Evolutionary conservation across 2,113 vertebrate genomes (phyloP), one percentile per base, ranked within the genome.

Genomic region (Oncorhynchus keta): DNA sequence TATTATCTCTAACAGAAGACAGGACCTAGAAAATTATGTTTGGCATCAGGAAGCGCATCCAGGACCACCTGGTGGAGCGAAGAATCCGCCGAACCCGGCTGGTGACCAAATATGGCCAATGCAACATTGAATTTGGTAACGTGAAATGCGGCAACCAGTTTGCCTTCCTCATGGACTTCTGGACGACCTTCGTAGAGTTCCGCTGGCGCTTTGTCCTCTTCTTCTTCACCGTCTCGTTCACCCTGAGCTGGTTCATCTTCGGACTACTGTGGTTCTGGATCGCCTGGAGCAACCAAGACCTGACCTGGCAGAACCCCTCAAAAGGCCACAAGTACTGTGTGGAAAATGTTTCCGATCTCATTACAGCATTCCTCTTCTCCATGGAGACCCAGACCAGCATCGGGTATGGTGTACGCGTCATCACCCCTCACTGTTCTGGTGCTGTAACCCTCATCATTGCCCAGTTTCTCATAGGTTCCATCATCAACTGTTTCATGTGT

Each of bases 341-440:
- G 7, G 83, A 91, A 12, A 97, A 96, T 9, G 93, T 99, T 68
- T 89, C 88, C 0, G 96, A 95, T 64, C 86, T 99, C 84, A 97
- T 96, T 2, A 92, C 96, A 1, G 95, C 98, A 0, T 99, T 98
- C 81, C 93, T 99, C 4, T 99, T 94, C 91, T 99, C 98, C 57
- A 85, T 99, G 71, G 98, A 99, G 91, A 99, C 97, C 0, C 97
- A 99, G 81, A 96, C 97, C 20, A 98, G 96, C 18, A 97, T 99
- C 0, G 98, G 97, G 0, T 99, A 98, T 0, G 98, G 98, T 14
- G 95, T 93, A 28, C 87, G 97, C 24, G 95, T 92, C 11, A 91
- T 97, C 71, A 98, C 97, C 0, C 92, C 95, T 28, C 83, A 93
- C 3, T 99, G 98, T 0, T 94, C 93, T 1, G 96, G 95, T 0